Evolutionary conservation across 2,797 vertebrate genomes (phyloP).

Genomic region (Arremon aurantiirostris): DNA sequence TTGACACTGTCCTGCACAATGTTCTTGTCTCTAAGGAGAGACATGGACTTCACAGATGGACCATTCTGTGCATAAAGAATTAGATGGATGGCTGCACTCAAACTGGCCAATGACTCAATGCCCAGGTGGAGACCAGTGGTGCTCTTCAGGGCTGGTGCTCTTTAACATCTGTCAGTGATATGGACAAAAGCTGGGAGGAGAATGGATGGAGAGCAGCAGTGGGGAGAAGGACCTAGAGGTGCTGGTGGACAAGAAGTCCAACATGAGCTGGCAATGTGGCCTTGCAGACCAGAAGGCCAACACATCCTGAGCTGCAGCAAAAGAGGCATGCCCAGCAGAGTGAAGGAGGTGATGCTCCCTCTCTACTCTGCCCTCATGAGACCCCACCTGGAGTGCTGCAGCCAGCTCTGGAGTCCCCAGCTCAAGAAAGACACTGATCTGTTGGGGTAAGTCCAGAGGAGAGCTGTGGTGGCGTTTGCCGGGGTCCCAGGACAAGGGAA

Average conservation of each 20-base stretch:
- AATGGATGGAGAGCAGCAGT: not conserved
- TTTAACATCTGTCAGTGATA: not conserved
- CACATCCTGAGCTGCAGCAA: not conserved
- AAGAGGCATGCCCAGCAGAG: accelerated
- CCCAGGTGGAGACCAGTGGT: not conserved
- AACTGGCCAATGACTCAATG: not conserved
- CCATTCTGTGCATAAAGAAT: not conserved
- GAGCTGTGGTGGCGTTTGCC: no score
- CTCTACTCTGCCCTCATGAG: not conserved
- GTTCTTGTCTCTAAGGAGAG: not conserved
- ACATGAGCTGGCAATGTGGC: not conserved
- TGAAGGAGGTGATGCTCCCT: not conserved
- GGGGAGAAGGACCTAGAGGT: not conserved
- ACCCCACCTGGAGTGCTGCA: not conserved
- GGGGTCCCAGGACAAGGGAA: no score
- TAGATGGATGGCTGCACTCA: not conserved
- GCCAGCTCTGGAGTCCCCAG: not conserved
- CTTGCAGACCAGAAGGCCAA: not conserved
- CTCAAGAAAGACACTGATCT: not conserved
- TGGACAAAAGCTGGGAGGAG: not conserved
- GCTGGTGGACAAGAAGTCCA: not conserved
- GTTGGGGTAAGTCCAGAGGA: not conserved
- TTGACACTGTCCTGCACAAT: not conserved
- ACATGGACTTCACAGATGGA: not conserved
- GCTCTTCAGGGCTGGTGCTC: not conserved